phyloP scores from a whole-genome alignment of 1,140 invertebrate genomes.

The Hylaeus anthracinus region DNA sequence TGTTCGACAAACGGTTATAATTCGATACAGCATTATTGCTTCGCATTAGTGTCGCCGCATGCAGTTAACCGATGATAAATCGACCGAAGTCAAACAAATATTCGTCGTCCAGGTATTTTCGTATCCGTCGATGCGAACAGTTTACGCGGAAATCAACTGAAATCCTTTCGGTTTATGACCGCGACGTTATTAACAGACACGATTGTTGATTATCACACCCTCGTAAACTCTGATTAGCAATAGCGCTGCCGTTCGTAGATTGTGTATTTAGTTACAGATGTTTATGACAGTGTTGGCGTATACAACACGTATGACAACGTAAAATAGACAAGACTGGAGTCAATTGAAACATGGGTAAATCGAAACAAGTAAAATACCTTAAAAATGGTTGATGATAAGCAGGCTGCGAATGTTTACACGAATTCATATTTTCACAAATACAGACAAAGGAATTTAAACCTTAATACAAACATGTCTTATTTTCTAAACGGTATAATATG shows the following conservation, averaged over 20 bases:
- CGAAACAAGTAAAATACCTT: too few species aligned
- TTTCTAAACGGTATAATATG: too few species aligned
- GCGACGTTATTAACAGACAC: conserved; percentile 40
- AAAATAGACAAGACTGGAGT: too few species aligned
- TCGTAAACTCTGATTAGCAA: conserved; percentile 19
- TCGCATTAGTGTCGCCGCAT: conserved; percentile 19
- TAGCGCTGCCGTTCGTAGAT: conserved; percentile 13
- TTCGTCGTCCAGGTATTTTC: conserved; percentile 36
- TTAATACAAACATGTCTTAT: too few species aligned
- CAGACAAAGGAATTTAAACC: too few species aligned
- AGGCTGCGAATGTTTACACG: too few species aligned
- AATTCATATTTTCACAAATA: too few species aligned
- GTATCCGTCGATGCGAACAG: background rate
- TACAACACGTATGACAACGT: too few species aligned
- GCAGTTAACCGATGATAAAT: conserved; percentile 41
- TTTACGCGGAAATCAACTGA: conserved; percentile 16
- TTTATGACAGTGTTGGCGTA: background rate
- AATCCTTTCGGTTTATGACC: conserved; percentile 39
- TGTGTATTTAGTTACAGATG: conserved; percentile 23
- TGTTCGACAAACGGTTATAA: conserved; percentile 37
- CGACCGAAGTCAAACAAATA: conserved; percentile 42
- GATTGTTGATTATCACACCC: conserved; percentile 39
- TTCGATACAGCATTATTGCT: conserved; percentile 25
- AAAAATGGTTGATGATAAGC: too few species aligned
- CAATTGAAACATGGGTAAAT: too few species aligned